Conservation (phyloP, 2,888 invertebrate genomes). For the Hydroisotoma schaefferi region DNA sequence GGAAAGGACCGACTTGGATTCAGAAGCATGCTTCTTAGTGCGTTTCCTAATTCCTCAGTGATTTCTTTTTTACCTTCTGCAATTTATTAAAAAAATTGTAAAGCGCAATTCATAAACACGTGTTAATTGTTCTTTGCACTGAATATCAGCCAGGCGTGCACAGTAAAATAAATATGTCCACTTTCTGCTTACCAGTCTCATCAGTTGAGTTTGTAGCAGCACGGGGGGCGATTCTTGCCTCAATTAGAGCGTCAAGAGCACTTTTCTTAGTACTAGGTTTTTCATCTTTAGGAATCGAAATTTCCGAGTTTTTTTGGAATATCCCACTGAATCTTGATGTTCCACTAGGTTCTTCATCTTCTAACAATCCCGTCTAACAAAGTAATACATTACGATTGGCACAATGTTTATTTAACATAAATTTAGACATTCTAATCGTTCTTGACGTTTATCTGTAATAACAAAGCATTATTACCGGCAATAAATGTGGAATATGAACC, state of each 20-base stretch:
- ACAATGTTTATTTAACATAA: background rate
- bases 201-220: background rate
- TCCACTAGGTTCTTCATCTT: conserved; percentile 50
- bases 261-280: background rate
- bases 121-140: too few species aligned
- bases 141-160: too few species aligned
- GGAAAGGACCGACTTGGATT: background rate
- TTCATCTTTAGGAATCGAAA: background rate
- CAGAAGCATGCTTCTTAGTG: conserved; percentile 3
- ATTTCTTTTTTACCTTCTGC: background rate
- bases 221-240: background rate
- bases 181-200: background rate
- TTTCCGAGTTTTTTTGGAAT: conserved; percentile 70
- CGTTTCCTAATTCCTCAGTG: background rate
- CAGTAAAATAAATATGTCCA: too few species aligned
- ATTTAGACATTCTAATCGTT: too few species aligned
- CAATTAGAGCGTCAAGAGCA: background rate
- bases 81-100: too few species aligned
- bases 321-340: conserved; percentile 59
- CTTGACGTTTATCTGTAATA: too few species aligned
- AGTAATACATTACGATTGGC: conserved; percentile 5
- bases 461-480: conserved; percentile 59
- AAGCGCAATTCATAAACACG: too few species aligned
- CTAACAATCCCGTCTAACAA: conserved; percentile 63
- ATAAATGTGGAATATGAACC: conserved; percentile 69